Percentiles rank a stretch among this genome's conserved stretches.
These are phyloP conservation scores for Pseudobourletiella spinata DNA, from an alignment of 1,140 invertebrate genomes.

Conservation along the genomic window DNA sequence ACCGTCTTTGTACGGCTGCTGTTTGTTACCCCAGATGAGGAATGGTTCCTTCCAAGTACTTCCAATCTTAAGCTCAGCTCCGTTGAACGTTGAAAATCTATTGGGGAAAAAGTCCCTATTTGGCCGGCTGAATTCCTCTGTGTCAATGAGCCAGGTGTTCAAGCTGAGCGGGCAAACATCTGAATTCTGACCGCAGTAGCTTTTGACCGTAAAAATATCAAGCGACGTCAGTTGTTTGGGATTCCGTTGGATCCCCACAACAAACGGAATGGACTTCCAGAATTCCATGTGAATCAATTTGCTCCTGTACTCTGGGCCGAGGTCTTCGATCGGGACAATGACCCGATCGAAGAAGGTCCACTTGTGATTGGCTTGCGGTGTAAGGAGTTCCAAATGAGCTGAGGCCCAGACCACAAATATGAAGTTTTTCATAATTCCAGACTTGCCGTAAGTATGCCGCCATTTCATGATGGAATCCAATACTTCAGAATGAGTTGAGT, in stretches of 20 bases:
- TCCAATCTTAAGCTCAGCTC: neutral
- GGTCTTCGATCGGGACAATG: too few species aligned
- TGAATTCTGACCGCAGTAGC: neutral
- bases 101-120: neutral
- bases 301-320: too few species aligned
- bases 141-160: neutral
- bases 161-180: neutral
- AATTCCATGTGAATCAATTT: neutral
- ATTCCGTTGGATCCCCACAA: neutral
- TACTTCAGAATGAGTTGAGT: too few species aligned
- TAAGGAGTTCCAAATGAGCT: neutral
- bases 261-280: neutral
- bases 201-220: neutral
- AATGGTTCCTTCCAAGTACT: conserved; percentile 11
- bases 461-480: neutral
- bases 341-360: neutral
- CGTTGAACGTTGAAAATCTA: conserved; percentile 6
- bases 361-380: neutral
- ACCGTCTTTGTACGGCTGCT: conserved; percentile 8
- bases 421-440: neutral
- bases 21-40: conserved; percentile 4
- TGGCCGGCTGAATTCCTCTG: neutral
- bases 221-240: neutral
- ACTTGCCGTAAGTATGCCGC: neutral
- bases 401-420: neutral